These are phyloP conservation scores for Scaptodrosophila lebanonensis DNA, from an alignment of 1,140 invertebrate species.

Conservation along the genomic window DNA sequence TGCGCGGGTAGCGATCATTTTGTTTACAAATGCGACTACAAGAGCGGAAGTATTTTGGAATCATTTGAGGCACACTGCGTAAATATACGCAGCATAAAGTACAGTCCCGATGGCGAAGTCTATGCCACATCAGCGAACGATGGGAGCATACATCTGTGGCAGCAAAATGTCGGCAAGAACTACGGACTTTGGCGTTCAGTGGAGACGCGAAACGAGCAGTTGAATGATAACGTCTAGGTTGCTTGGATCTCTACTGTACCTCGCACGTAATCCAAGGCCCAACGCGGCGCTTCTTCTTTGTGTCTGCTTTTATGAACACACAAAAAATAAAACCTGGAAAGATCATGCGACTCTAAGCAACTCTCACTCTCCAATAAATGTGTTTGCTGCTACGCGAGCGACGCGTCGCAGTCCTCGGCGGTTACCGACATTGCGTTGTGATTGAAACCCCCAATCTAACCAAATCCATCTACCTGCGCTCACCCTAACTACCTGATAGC, in stretches of 20 bases:
- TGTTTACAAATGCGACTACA: slow-evolving; percentile 97
- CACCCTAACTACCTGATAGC: slow-evolving; percentile 27
- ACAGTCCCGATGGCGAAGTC: slow-evolving; percentile 94
- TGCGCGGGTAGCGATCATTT: slow-evolving; percentile 96
- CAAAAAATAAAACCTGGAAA: slow-evolving; percentile 4
- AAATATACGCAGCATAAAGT: slow-evolving; percentile 93
- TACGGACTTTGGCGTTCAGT: slow-evolving; percentile 89
- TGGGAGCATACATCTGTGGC: slow-evolving; percentile 95
- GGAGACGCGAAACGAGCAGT: not conserved
- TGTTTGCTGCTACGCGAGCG: slow-evolving; percentile 29
- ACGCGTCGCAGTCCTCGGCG: too few relatives aligned
- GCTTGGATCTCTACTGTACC: slow-evolving; percentile 2
- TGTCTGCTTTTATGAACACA: slow-evolving; percentile 13
- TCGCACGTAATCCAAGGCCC: slow-evolving; percentile 14
- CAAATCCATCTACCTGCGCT: slow-evolving; percentile 44
- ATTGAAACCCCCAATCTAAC: slow-evolving; percentile 57
- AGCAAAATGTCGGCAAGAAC: slow-evolving; percentile 93
- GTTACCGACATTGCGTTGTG: slow-evolving; percentile 26
- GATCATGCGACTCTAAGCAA: slow-evolving; percentile 34
- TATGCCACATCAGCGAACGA: slow-evolving; percentile 97
- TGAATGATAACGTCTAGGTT: not conserved
- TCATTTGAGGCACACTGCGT: slow-evolving; percentile 97
- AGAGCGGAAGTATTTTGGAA: slow-evolving; percentile 85
- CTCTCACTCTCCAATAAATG: slow-evolving; percentile 53
- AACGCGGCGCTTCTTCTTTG: not conserved